phyloP scores from a whole-genome alignment of 2,888 invertebrate species.

The Tipula vernalis region DNA sequence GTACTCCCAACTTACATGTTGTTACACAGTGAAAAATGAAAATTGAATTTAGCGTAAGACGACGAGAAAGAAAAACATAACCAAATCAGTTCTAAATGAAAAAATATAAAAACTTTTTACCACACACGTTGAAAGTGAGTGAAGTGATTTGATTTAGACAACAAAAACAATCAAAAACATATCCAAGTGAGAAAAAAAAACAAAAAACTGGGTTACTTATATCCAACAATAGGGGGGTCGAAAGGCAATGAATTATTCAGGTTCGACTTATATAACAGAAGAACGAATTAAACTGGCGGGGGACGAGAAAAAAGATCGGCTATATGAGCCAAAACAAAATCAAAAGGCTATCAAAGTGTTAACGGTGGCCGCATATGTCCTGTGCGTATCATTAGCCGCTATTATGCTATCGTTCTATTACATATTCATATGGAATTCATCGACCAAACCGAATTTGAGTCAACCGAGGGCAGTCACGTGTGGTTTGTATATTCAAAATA shows the following conservation, averaged over 20 bases:
- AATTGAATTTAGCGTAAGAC: neutral
- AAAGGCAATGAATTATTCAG: neutral
- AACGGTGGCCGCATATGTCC: conserved; percentile 86
- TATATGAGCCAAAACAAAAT: conserved; percentile 63
- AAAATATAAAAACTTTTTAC: neutral
- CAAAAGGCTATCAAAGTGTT: conserved; percentile 82
- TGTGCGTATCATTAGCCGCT: conserved; percentile 87
- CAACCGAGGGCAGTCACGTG: conserved; percentile 29
- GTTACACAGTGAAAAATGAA: neutral
- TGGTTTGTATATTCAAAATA: conserved; percentile 21
- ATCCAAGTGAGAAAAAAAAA: neutral
- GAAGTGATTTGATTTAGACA: neutral
- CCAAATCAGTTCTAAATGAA: neutral
- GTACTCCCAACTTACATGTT: neutral
- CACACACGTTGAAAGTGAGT: neutral
- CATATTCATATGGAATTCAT: conserved; percentile 87
- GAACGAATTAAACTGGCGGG: conserved; percentile 10
- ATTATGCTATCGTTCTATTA: conserved; percentile 90
- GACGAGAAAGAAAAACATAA: neutral
- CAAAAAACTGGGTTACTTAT: neutral
- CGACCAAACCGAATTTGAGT: conserved; percentile 32
- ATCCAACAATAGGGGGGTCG: neutral
- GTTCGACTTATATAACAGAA: conserved; percentile 5
- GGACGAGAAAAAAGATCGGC: conserved; percentile 18
- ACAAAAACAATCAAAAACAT: neutral